Conservation (phyloP, 2,797 vertebrate genomes). For the Acrocephalus scirpaceus region DNA sequence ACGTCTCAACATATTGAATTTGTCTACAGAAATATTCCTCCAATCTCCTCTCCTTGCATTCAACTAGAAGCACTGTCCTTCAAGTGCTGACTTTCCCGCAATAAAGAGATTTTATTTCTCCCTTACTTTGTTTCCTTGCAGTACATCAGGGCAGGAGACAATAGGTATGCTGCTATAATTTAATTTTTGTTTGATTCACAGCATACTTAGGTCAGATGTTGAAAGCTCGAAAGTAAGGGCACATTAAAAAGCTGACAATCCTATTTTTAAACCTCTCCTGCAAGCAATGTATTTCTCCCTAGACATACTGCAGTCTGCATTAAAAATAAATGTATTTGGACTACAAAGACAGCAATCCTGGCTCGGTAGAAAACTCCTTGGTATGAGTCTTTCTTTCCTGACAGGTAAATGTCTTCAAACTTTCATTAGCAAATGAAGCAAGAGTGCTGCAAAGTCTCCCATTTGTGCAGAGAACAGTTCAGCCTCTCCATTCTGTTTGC, state of each 20-base stretch:
- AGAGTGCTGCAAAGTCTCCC: neutral
- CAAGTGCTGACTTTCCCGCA: slow-evolving; percentile 17
- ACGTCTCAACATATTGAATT: neutral
- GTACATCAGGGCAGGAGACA: slow-evolving; percentile 34
- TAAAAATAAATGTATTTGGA: slow-evolving; percentile 22
- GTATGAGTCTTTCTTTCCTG: neutral
- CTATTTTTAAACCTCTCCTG: slow-evolving; percentile 45
- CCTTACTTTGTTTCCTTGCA: slow-evolving; percentile 4
- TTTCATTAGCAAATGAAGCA: neutral
- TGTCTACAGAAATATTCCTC: slow-evolving; percentile 36
- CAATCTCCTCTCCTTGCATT: neutral
- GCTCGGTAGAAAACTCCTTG: neutral
- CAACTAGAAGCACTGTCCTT: slow-evolving; percentile 34
- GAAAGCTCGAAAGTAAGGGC: neutral
- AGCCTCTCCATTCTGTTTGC: neutral
- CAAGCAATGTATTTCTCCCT: neutral
- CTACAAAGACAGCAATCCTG: neutral
- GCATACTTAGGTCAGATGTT: slow-evolving; percentile 2
- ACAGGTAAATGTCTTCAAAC: neutral
- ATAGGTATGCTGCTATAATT: neutral
- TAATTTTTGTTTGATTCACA: slow-evolving; percentile 55
- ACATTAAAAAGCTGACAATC: slow-evolving; percentile 25
- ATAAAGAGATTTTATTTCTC: slow-evolving; percentile 41
- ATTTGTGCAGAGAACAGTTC: neutral
- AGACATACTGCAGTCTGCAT: neutral